Evolutionary conservation across 2,888 invertebrate genomes (phyloP).

Genomic region (Nebria salina): DNA sequence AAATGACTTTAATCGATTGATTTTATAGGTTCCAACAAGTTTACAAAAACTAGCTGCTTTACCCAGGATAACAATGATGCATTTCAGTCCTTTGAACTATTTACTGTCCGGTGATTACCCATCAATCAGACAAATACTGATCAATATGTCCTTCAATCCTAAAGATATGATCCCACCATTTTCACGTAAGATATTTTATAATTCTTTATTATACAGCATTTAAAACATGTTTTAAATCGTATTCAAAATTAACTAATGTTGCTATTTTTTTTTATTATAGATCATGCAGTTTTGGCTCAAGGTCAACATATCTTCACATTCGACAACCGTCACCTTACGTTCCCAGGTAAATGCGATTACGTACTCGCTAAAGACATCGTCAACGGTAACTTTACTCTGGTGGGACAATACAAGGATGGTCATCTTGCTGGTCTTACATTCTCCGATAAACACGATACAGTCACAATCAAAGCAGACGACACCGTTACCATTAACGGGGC

Average conservation of each 20-base stretch:
- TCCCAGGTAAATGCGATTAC: constrained; percentile 86
- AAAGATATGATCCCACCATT: constrained; percentile 73
- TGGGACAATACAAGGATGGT: constrained; percentile 77
- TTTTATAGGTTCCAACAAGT: constrained; percentile 57
- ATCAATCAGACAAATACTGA: constrained; percentile 65
- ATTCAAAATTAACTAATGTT: background rate
- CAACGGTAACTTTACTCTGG: constrained; percentile 86
- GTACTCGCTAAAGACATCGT: constrained; percentile 84
- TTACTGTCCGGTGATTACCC: constrained; percentile 70
- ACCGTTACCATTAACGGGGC: constrained; percentile 73
- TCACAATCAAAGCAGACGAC: constrained; percentile 65
- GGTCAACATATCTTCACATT: constrained; percentile 90
- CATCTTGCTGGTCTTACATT: constrained; percentile 73
- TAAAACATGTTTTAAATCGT: too few relatives aligned
- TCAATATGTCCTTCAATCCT: constrained; percentile 65
- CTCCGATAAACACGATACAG: constrained; percentile 73
- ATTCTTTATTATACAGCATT: constrained; percentile 5
- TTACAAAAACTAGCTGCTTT: constrained; percentile 62
- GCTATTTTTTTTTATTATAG: constrained; percentile 59
- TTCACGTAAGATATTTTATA: constrained; percentile 61
- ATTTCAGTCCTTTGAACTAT: constrained; percentile 70
- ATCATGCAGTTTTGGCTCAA: constrained; percentile 77
- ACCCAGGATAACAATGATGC: constrained; percentile 68
- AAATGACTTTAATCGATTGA: constrained; percentile 25
- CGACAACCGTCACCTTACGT: constrained; percentile 82